phyloP scores from a whole-genome alignment of 1,140 invertebrate genomes.

The Aphaenogaster floridana region DNA sequence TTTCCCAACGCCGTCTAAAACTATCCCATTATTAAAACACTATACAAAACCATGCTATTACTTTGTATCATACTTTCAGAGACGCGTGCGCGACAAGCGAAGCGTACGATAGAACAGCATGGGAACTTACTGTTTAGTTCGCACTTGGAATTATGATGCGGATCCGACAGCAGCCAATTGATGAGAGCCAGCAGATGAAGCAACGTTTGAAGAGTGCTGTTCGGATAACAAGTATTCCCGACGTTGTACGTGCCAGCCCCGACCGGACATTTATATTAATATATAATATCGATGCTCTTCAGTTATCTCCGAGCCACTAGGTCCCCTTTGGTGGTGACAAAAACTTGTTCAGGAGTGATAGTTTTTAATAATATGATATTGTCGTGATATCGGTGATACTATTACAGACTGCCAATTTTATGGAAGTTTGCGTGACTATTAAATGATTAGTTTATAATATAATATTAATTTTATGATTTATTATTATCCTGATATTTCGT shows the following conservation, averaged over 20 bases:
- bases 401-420: no score
- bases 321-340: no score
- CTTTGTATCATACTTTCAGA: conserved; percentile 35
- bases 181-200: conserved; percentile 96
- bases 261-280: conserved; percentile 86
- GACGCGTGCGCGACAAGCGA: not conserved
- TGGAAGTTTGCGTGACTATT: no score
- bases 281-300: no score
- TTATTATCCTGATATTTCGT: no score
- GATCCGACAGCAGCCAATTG: conserved; percentile 94
- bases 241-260: conserved; percentile 97
- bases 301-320: no score
- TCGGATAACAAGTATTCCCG: conserved; percentile 98
- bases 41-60: conserved; percentile 65
- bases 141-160: conserved; percentile 91
- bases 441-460: no score
- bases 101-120: not conserved
- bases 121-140: conserved; percentile 89
- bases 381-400: no score
- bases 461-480: no score
- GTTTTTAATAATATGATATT: no score
- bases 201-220: conserved; percentile 96
- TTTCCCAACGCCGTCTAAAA: conserved; percentile 88
- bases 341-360: no score
- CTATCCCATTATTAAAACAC: conserved; percentile 73